Base-by-base conservation (phyloP, 1,140 invertebrate species). In the Monomorium pharaonis region DNA sequence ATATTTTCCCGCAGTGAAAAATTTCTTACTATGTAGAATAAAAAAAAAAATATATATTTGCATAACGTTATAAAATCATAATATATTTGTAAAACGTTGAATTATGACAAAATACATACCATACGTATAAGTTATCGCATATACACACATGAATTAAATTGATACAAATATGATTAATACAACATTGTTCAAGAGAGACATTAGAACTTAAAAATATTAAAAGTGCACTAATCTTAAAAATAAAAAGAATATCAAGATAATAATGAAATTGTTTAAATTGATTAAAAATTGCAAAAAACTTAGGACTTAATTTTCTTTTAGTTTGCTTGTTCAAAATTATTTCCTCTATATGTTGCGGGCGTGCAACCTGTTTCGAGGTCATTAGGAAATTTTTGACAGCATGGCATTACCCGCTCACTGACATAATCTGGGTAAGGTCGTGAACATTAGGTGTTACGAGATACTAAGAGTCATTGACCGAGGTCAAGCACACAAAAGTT, bases 401-500 rank as follows among this genome's bases (percentile, higher is more conserved):
- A 5, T 81, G 86, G 58, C 83, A 89, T 88, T 80, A 83, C 37
- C 44, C 47, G 67, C 16, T 78, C 27, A 60, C 12, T 18, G 18
- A 62, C 72, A 44, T 27, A 44, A 65, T 37, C 58, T 30, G 54
- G n/a, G n/a, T 89, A 70, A 88, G 75, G 76, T 89, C 76, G 76
- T 81, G 75, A 54, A 76, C 70, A 24, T 69, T 83, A 63, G 16
- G 16, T 70, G 54, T 84, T 54, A 72, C 33, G 18, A 56, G 27
- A 65, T 80, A 86, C 16, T 5, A 62, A n/a, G 33, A 70, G 89
- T 86, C 83, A 88, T 24, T 85, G 86, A 88, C 89, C 70, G 67
- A 90, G 88, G 88, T 62, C 80, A 67, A 37, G 49, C 44, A 86
- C 54, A 87, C 81, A 72, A 86, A 90, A 87, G 72, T 87, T 80